A percentile compares a stretch with the other conserved stretches of the same genome.
phyloP scores from a whole-genome alignment of 2,113 vertebrate species.

The Heterotis niloticus region DNA sequence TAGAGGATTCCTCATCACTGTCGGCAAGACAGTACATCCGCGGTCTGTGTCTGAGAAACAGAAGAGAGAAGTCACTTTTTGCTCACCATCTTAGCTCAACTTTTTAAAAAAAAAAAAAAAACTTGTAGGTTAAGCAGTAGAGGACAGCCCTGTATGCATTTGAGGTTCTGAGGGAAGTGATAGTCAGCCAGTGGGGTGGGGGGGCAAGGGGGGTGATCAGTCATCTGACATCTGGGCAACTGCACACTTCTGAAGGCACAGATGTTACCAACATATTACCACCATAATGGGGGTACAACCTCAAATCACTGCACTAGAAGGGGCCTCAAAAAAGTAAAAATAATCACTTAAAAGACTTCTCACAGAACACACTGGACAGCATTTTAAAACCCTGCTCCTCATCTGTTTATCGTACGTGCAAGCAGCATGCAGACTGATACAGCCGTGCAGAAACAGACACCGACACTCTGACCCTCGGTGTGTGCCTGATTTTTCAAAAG shows the following conservation, averaged over 20 bases:
- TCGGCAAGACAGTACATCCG: slow-evolving; percentile 89
- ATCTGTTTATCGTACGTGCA: not conserved
- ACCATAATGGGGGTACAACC: too few relatives aligned
- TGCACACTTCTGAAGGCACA: not conserved
- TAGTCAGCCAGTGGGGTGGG: not conserved
- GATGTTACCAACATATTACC: too few relatives aligned
- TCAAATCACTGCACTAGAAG: too few relatives aligned
- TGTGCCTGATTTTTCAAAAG: not conserved
- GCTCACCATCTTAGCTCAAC: too few relatives aligned
- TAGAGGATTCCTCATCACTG: slow-evolving; percentile 97
- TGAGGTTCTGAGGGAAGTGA: not conserved
- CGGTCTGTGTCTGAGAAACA: slow-evolving; percentile 69
- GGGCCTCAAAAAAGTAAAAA: not conserved
- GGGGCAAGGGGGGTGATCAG: not conserved
- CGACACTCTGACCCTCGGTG: not conserved
- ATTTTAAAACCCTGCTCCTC: not conserved
- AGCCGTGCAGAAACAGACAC: not conserved
- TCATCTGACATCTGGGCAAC: not conserved
- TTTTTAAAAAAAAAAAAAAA: not conserved
- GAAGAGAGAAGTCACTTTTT: too few relatives aligned
- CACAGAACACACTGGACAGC: not conserved
- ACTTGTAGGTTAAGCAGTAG: not conserved
- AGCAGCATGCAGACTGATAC: not conserved
- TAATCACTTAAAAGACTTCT: not conserved
- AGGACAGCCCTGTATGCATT: not conserved